Evolutionary conservation across 2,888 invertebrate genomes (phyloP).

Genomic region (Nephrotoma guestfalica): DNA sequence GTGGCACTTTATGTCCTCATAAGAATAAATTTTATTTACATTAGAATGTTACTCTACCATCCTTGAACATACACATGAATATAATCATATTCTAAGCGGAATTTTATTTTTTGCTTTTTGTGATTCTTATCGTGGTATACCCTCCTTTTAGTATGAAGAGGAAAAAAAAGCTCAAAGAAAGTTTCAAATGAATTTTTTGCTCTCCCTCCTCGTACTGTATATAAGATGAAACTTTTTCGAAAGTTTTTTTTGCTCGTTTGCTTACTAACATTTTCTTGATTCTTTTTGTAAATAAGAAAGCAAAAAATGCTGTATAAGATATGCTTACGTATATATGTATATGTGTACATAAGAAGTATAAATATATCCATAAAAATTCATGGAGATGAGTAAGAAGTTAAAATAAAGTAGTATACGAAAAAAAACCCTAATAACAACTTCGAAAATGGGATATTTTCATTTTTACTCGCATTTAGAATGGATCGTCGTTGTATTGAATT

Average conservation of each 20-base stretch:
- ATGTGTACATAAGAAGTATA: background rate
- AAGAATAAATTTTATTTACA: conserved; percentile 9
- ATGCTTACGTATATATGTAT: background rate
- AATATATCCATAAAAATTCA: background rate
- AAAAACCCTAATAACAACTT: conserved; percentile 2
- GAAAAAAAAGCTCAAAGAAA: conserved; percentile 1
- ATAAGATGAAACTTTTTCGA: background rate
- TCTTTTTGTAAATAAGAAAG: background rate
- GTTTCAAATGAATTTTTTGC: background rate
- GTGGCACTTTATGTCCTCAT: conserved; percentile 16
- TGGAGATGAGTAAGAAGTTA: background rate
- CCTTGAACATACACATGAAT: conserved; percentile 2
- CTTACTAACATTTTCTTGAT: background rate
- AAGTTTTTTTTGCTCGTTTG: background rate
- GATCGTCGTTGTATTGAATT: background rate
- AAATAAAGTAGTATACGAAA: background rate
- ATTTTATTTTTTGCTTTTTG: background rate
- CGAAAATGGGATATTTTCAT: background rate
- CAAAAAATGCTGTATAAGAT: background rate
- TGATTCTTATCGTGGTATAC: conserved; percentile 14
- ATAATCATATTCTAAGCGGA: conserved; percentile 12
- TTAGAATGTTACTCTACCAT: conserved; percentile 2
- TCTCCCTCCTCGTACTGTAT: background rate
- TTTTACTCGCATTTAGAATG: conserved; percentile 1
- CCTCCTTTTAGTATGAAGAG: conserved; percentile 10